phyloP scores from a whole-genome alignment of 2,888 invertebrate species.

The Pseudanteris insignis region DNA sequence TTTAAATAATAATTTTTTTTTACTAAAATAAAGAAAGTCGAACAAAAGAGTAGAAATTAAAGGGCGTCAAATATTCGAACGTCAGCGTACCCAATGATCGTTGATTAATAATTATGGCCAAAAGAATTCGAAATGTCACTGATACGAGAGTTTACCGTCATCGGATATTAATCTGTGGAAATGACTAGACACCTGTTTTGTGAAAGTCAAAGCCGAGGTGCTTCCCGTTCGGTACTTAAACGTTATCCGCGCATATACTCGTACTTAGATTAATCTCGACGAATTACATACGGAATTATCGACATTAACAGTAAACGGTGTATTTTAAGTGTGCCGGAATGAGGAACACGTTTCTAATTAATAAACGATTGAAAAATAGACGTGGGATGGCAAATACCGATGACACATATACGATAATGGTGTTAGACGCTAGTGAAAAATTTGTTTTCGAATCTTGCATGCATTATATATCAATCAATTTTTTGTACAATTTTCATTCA shows the following conservation, averaged over 20 bases:
- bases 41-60: too few species aligned
- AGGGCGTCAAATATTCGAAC: too few species aligned
- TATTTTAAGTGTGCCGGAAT: slow-evolving; percentile 24
- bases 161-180: slow-evolving; percentile 21
- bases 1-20: too few species aligned
- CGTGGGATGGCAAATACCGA: not conserved
- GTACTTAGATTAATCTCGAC: slow-evolving; percentile 23
- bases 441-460: not conserved
- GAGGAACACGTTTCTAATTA: slow-evolving; percentile 27
- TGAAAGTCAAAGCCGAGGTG: slow-evolving; percentile 25
- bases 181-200: slow-evolving; percentile 26
- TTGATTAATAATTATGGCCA: too few species aligned
- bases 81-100: too few species aligned
- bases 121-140: slow-evolving; percentile 9
- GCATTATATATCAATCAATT: too few species aligned
- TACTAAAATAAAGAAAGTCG: too few species aligned
- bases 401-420: slow-evolving; percentile 24
- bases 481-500: too few species aligned
- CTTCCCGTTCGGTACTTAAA: slow-evolving; percentile 15
- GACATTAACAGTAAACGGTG: slow-evolving; percentile 29
- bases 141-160: slow-evolving; percentile 17
- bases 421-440: not conserved
- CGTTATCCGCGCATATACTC: slow-evolving; percentile 13
- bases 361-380: slow-evolving; percentile 10
- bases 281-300: slow-evolving; percentile 19